phyloP scores from a whole-genome alignment of 2,797 vertebrate genomes.

The Huso huso region DNA sequence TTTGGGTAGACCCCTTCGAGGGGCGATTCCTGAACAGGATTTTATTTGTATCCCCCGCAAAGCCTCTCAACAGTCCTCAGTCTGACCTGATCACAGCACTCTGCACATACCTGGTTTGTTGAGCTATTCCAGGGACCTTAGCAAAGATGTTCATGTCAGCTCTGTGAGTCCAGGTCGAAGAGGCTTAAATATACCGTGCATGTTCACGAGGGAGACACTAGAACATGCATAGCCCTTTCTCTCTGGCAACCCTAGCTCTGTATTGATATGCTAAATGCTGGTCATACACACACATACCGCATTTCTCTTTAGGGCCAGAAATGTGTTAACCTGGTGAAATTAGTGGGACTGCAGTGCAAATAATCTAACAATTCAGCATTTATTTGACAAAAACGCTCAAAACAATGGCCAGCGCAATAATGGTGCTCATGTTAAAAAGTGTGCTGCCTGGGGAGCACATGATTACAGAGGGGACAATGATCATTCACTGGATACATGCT shows the following conservation, averaged over 20 bases:
- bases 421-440: slow-evolving; percentile 28
- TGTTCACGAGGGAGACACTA: slow-evolving; percentile 36
- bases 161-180: slow-evolving; percentile 43
- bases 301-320: slow-evolving; percentile 23
- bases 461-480: slow-evolving; percentile 20
- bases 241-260: slow-evolving; percentile 27
- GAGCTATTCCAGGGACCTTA: slow-evolving; percentile 62
- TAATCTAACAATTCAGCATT: slow-evolving; percentile 53
- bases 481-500: slow-evolving; percentile 9
- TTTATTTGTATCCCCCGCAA: no score
- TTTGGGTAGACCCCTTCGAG: no score
- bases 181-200: slow-evolving; percentile 58
- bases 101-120: slow-evolving; percentile 66
- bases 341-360: slow-evolving; percentile 47
- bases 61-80: not conserved
- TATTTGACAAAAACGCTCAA: slow-evolving; percentile 19
- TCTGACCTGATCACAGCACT: slow-evolving; percentile 17
- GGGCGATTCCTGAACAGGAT: no score
- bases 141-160: slow-evolving; percentile 75
- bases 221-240: slow-evolving; percentile 52
- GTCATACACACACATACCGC: slow-evolving; percentile 24
- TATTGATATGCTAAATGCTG: slow-evolving; percentile 67
- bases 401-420: slow-evolving; percentile 32
- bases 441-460: slow-evolving; percentile 18
- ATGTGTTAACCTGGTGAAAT: slow-evolving; percentile 9